phyloP scores from a whole-genome alignment of 2,888 invertebrate species.

The Elmis aenea region DNA sequence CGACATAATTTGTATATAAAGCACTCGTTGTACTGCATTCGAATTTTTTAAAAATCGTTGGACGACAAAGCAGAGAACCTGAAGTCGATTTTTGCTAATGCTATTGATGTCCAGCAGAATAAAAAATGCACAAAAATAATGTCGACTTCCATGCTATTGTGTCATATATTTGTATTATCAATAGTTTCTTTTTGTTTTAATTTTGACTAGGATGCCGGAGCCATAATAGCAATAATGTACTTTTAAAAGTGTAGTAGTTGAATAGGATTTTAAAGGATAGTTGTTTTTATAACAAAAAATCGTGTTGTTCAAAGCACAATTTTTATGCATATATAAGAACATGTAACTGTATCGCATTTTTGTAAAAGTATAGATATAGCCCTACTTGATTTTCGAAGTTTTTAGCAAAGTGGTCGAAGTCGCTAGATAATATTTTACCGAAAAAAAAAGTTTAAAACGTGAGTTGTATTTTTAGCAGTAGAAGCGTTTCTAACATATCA shows the following conservation, averaged over 20 bases:
- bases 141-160: constrained; percentile 42
- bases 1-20: too few species aligned
- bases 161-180: constrained; percentile 18
- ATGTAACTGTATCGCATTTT: constrained; percentile 22
- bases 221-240: constrained; percentile 43
- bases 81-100: constrained; percentile 23
- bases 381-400: too few species aligned
- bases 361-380: constrained; percentile 20
- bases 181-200: constrained; percentile 22
- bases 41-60: too few species aligned
- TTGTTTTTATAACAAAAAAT: constrained; percentile 23
- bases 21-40: too few species aligned
- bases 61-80: too few species aligned
- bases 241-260: constrained; percentile 18
- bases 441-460: too few species aligned
- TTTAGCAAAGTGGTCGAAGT: too few species aligned
- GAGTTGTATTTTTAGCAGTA: too few species aligned
- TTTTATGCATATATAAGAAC: constrained; percentile 18
- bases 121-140: constrained; percentile 39
- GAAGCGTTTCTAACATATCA: too few species aligned
- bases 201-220: constrained; percentile 30
- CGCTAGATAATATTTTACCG: too few species aligned
- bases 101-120: constrained; percentile 39
- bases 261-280: constrained; percentile 19
- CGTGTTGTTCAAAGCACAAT: constrained; percentile 20